A percentile compares a stretch with the other conserved stretches of the same genome.
Conservation (phyloP, 2,113 vertebrate genomes). For the Limnothrissa miodon region DNA sequence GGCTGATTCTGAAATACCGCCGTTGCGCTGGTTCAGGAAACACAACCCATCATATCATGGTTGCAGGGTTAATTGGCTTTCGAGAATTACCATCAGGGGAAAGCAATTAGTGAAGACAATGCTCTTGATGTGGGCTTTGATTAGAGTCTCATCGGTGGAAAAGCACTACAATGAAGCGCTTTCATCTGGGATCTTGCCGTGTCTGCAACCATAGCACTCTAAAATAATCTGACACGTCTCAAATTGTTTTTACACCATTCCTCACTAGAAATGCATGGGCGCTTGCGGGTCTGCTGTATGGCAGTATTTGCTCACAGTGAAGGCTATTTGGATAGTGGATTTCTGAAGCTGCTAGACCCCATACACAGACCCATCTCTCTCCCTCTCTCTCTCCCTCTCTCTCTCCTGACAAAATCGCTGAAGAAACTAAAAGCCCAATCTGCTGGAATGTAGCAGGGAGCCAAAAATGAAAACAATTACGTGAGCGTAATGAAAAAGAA, state of each 20-base stretch:
- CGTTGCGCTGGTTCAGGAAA: too few species aligned
- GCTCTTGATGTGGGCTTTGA: conserved; percentile 52
- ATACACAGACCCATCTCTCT: background rate
- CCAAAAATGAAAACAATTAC: conserved; percentile 61
- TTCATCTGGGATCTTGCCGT: conserved; percentile 16
- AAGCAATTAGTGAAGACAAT: conserved; percentile 54
- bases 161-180: conserved; percentile 49
- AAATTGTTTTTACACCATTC: conserved; percentile 1
- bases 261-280: background rate
- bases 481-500: conserved; percentile 64
- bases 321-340: background rate
- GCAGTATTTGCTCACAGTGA: background rate
- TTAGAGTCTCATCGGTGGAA: conserved; percentile 55
- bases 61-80: background rate
- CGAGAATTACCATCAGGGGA: conserved; percentile 52
- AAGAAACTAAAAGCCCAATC: conserved; percentile 43
- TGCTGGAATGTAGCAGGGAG: conserved; percentile 20
- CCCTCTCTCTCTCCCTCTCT: background rate
- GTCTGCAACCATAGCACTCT: conserved; percentile 11
- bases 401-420: background rate
- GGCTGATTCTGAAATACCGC: too few species aligned
- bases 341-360: background rate
- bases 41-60: too few species aligned
- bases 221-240: conserved; percentile 15
- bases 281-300: background rate